These are phyloP conservation scores for Nomia melanderi DNA, from an alignment of 1,140 invertebrate genomes.

Conservation along the genomic window DNA sequence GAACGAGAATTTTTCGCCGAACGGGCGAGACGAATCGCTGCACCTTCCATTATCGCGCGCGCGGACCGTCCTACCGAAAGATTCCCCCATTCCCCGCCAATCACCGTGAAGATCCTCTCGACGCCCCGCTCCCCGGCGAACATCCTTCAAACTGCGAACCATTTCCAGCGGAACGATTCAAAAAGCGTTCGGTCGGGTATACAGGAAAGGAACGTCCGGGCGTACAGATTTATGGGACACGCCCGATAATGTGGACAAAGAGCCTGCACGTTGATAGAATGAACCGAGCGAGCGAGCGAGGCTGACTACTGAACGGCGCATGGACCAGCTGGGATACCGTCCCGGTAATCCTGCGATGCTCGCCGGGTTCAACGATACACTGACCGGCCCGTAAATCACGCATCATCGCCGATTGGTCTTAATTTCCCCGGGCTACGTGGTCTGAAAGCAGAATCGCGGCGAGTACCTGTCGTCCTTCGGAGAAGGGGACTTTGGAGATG, in stretches of 20 bases:
- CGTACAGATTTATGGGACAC: slow-evolving; percentile 52
- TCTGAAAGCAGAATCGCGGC: slow-evolving; percentile 54
- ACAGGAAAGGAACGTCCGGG: background rate
- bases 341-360: slow-evolving; percentile 40
- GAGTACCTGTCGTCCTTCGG: background rate
- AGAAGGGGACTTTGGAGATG: too few relatives aligned
- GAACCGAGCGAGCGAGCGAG: slow-evolving; percentile 24
- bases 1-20: too few relatives aligned
- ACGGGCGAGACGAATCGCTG: too few relatives aligned
- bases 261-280: slow-evolving; percentile 63
- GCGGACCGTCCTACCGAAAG: background rate
- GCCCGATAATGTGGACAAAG: slow-evolving; percentile 68
- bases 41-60: too few relatives aligned
- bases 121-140: background rate
- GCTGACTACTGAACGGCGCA: slow-evolving; percentile 5
- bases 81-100: background rate
- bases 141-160: background rate
- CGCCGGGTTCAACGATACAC: slow-evolving; percentile 44
- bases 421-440: slow-evolving; percentile 70
- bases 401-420: slow-evolving; percentile 72
- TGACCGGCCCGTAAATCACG: slow-evolving; percentile 63
- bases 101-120: background rate
- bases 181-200: background rate
- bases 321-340: slow-evolving; percentile 29
- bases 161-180: background rate